Base-by-base conservation (phyloP, 2,797 vertebrate genomes). In the Lepus oiostolus region DNA sequence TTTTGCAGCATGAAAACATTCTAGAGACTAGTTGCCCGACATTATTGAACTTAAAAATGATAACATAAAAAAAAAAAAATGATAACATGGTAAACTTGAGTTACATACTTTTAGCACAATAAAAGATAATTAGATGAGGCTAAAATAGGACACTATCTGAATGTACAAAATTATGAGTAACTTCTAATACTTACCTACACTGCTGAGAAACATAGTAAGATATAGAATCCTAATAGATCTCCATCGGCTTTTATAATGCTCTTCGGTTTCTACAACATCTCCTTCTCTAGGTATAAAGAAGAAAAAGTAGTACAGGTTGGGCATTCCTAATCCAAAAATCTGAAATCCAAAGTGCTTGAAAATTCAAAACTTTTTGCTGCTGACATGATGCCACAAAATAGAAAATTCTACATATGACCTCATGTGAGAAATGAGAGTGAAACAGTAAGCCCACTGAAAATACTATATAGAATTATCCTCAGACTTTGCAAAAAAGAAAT, bases 181-280 rank as follows among this genome's bases (percentile, higher is more conserved):
- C 68, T 93, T 71, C 24, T 76, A 92, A 96, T 96, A 98, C 99
- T 99, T 98, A 99, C 99, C 99, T n/a, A 99, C 98, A 96, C 99
- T 99, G 97, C 99, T 99, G 97, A 99, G 98, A 96, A 99, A 99
- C 99, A 99, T 99, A 5, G 99, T 99, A 86, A 99, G 99, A 96
- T 99, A 99, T 98, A 99, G 99, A 97, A 99, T 98, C 93, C 99
- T 98, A 97, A 99, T 99, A 13, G 99, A 99, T 97, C 98, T 98
- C 99, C 99, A 99, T 21, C 99, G 98, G 97, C 98, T 99, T 50
- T 95, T 99, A 72, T 95, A 97, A 85, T 98, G 98, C 62, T 98
- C 98, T 52, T 98, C 97, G 8, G 98, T 99, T 98, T 99, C 99
- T 95, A 96, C 97, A 38, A 96, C 94, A 90, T 97, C 98, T 50